These are phyloP conservation scores for Pseudomugil gertrudae DNA, from an alignment of 2,797 vertebrate species.

Conservation along the genomic window DNA sequence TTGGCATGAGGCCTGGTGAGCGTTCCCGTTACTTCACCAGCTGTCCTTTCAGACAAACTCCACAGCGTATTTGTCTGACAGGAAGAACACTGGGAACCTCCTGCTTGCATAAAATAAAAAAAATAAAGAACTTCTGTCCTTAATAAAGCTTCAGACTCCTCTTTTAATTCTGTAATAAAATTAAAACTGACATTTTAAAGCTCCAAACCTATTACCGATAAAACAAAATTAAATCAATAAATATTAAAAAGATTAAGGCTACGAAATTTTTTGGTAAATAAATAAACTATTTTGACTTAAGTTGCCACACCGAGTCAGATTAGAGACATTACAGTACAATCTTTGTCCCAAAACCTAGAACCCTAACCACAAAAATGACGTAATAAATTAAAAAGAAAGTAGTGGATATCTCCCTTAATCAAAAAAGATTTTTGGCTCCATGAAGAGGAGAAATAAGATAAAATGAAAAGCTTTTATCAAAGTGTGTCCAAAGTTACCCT, in stretches of 20 bases:
- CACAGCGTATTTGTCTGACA: slow-evolving; percentile 46
- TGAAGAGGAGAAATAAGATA: too few relatives aligned
- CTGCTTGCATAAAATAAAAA: slow-evolving; percentile 11
- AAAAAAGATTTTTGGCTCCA: too few relatives aligned
- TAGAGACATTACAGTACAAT: neutral
- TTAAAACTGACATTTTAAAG: neutral
- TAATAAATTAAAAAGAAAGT: neutral
- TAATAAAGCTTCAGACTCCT: slow-evolving; percentile 6
- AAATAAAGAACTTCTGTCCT: slow-evolving; percentile 16
- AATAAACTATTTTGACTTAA: neutral
- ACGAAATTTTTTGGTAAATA: neutral
- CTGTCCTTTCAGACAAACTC: slow-evolving; percentile 64
- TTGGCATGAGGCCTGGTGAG: slow-evolving; percentile 51
- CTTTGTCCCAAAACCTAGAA: neutral
- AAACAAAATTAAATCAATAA: neutral
- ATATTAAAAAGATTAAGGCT: neutral
- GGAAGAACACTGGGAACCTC: slow-evolving; percentile 44
- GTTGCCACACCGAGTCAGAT: neutral
- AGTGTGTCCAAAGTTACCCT: neutral
- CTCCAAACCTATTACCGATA: neutral
- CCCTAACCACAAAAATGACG: neutral
- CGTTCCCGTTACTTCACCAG: slow-evolving; percentile 67
- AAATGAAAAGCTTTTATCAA: too few relatives aligned
- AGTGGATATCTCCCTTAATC: too few relatives aligned
- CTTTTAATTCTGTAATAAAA: neutral